These are phyloP conservation scores for Donacobius atricapilla DNA, from an alignment of 2,113 vertebrate genomes.

Conservation along the genomic window DNA sequence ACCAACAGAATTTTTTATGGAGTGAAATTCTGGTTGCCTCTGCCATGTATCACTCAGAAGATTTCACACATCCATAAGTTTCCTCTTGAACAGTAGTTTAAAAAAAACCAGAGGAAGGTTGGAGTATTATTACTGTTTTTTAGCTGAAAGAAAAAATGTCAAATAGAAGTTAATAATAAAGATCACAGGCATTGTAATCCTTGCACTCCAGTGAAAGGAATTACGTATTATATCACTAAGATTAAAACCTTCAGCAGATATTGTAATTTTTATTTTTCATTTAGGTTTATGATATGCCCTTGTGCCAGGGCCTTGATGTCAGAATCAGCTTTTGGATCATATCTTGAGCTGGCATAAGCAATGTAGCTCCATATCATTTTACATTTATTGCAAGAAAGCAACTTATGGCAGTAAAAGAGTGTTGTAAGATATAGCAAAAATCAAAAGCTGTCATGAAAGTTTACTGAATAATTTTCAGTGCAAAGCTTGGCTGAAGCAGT, in stretches of 20 bases:
- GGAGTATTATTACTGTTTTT: not conserved
- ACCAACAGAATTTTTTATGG: not conserved
- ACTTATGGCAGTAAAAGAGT: constrained; percentile 23
- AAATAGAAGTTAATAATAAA: not conserved
- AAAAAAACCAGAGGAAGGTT: not conserved
- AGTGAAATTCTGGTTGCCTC: not conserved
- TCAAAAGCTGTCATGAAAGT: constrained; percentile 46
- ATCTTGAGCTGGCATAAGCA: constrained; percentile 3
- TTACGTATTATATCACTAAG: not conserved
- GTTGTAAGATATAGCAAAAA: constrained; percentile 38
- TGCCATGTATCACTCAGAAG: not conserved
- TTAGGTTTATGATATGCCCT: not conserved
- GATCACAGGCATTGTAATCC: not conserved
- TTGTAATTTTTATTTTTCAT: not conserved
- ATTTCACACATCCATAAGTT: not conserved
- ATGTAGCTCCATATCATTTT: not conserved
- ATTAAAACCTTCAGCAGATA: not conserved
- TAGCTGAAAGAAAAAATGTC: not conserved
- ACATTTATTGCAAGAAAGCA: constrained; percentile 50
- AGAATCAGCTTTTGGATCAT: constrained; percentile 24
- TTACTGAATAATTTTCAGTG: constrained; percentile 38
- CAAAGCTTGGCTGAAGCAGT: not conserved
- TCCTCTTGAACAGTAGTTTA: not conserved
- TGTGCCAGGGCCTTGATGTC: constrained; percentile 25
- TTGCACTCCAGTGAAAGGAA: not conserved